Conservation (phyloP, 2,888 invertebrate species). For the Amphipoea oculea region DNA sequence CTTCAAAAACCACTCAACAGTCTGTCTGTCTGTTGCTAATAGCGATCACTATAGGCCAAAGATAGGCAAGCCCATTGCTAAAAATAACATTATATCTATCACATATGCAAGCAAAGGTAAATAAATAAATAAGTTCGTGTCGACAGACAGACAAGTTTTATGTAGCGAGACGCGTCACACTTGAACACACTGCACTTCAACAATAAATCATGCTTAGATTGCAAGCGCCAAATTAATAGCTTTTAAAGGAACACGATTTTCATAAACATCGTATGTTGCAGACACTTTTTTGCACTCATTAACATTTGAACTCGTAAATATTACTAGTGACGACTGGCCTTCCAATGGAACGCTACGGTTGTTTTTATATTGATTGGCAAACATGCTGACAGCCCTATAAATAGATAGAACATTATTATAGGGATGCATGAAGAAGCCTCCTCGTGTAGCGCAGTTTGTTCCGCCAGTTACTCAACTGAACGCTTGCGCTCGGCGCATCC, state of each 20-base stretch:
- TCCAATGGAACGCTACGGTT: neutral
- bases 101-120: constrained; percentile 23
- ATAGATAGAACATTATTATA: too few species aligned
- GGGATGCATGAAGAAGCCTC: too few species aligned
- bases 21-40: too few species aligned
- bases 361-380: neutral
- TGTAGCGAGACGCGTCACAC: constrained; percentile 55
- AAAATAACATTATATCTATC: neutral
- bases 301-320: constrained; percentile 32
- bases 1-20: too few species aligned
- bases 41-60: neutral
- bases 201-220: constrained; percentile 47
- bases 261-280: constrained; percentile 29
- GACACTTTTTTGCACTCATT: constrained; percentile 32
- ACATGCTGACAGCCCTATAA: neutral
- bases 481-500: too few species aligned
- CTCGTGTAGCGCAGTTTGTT: too few species aligned
- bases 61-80: neutral
- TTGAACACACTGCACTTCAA: constrained; percentile 27
- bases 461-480: too few species aligned
- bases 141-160: constrained; percentile 61
- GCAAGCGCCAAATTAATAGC: constrained; percentile 46
- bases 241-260: constrained; percentile 41
- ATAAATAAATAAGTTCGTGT: constrained; percentile 46
- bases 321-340: neutral